Evolutionary conservation across 2,797 vertebrate species (phyloP).

Genomic region (Chaunax sp.): DNA sequence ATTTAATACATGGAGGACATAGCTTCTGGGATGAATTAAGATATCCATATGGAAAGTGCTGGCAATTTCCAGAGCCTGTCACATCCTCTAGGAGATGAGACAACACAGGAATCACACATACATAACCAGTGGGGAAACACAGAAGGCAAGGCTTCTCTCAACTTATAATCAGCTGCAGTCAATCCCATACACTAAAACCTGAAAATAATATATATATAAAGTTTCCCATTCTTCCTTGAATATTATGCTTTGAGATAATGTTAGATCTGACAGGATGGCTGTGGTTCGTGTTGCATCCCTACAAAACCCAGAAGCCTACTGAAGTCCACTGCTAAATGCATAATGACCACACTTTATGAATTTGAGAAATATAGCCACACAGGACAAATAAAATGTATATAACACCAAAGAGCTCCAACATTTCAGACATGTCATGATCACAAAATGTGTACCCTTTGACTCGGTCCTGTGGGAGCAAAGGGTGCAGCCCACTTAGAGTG

Average conservation of each 20-base stretch:
- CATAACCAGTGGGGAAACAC: conserved; percentile 50
- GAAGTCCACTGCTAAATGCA: no score
- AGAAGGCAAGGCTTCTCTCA: conserved; percentile 43
- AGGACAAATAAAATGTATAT: conserved; percentile 73
- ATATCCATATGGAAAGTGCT: conserved; percentile 58
- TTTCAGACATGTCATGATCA: conserved; percentile 72
- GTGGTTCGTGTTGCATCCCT: conserved; percentile 14
- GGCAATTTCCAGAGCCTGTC: conserved; percentile 70
- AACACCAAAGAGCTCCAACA: conserved; percentile 64
- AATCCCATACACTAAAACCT: conserved; percentile 42
- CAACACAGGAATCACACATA: conserved; percentile 62
- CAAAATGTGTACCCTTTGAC: conserved; percentile 56
- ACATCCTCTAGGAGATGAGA: conserved; percentile 66
- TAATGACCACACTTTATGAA: no score
- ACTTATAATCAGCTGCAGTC: conserved; percentile 54
- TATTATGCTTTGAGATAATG: conserved; percentile 33
- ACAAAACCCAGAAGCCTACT: conserved; percentile 58
- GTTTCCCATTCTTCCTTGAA: conserved; percentile 27
- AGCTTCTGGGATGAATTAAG: conserved; percentile 58
- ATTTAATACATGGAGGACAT: conserved; percentile 42
- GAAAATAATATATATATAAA: conserved; percentile 15
- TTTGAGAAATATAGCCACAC: conserved; percentile 67
- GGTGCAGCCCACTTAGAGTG: conserved; percentile 54
- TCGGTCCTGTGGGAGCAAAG: conserved; percentile 59
- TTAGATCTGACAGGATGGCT: conserved; percentile 8